Percentiles rank a stretch among this genome's conserved stretches.
Evolutionary conservation across 2,797 vertebrate genomes (phyloP).

Genomic region (Eulemur mongoz): DNA sequence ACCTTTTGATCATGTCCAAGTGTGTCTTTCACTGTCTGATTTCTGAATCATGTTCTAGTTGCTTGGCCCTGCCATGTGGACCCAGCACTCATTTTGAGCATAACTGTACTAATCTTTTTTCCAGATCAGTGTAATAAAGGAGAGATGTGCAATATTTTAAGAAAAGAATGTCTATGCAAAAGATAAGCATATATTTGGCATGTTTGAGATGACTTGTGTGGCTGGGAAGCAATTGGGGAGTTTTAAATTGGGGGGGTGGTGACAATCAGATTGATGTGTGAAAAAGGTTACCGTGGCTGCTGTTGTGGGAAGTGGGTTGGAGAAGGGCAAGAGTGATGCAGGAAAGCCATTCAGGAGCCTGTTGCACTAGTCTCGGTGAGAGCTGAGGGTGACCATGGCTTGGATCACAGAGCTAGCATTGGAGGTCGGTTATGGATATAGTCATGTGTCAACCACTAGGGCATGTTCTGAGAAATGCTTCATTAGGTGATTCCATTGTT

Average conservation of each 20-base stretch:
- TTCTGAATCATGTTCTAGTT: constrained; percentile 50
- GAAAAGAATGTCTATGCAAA: neutral
- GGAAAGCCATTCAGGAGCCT: neutral
- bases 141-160: constrained; percentile 84
- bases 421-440: neutral
- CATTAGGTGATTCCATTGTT: neutral
- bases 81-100: constrained; percentile 65
- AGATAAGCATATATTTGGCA: neutral
- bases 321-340: neutral
- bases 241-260: neutral
- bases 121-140: constrained; percentile 87
- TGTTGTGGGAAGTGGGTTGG: neutral
- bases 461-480: neutral
- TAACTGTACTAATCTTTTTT: constrained; percentile 76
- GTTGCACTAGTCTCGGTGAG: neutral
- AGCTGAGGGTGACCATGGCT: neutral
- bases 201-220: neutral
- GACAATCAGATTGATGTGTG: neutral
- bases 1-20: constrained; percentile 46
- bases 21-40: constrained; percentile 34
- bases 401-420: neutral
- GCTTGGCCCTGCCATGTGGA: constrained; percentile 27
- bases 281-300: neutral
- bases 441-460: neutral
- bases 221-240: neutral